Evolutionary conservation across 2,888 invertebrate genomes (phyloP).

Genomic region (Holacanthella duospinosa): DNA sequence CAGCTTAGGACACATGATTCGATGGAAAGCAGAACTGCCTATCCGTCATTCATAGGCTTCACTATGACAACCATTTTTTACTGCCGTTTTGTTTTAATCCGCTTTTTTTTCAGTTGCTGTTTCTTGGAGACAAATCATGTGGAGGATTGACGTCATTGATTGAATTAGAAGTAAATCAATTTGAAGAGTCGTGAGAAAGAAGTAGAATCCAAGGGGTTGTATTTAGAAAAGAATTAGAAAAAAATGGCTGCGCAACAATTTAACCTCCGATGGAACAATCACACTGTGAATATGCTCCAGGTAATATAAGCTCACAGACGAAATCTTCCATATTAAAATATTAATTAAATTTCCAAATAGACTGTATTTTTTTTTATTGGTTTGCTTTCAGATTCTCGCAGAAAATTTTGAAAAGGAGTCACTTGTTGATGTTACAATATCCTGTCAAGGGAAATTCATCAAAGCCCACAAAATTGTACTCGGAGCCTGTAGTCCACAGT

Average conservation of each 20-base stretch:
- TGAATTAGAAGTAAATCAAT: too few relatives aligned
- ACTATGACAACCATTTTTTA: too few relatives aligned
- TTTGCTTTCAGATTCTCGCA: constrained; percentile 41
- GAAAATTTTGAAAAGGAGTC: constrained; percentile 44
- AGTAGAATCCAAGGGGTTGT: background rate
- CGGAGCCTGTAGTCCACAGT: constrained; percentile 47
- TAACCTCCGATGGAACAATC: constrained; percentile 47
- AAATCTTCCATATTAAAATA: background rate
- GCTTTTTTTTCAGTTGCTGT: background rate
- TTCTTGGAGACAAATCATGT: background rate
- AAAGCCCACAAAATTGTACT: constrained; percentile 47
- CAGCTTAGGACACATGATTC: too few relatives aligned
- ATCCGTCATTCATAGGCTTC: too few relatives aligned
- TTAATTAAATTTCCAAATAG: too few relatives aligned
- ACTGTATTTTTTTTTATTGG: background rate
- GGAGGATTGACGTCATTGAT: too few relatives aligned
- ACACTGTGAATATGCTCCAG: constrained; percentile 45
- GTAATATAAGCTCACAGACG: constrained; percentile 26
- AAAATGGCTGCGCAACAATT: constrained; percentile 40
- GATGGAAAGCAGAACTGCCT: too few relatives aligned
- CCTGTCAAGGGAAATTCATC: constrained; percentile 45
- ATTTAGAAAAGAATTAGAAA: background rate
- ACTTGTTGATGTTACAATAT: constrained; percentile 46
- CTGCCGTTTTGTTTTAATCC: background rate
- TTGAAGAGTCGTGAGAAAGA: too few relatives aligned